Evolutionary conservation across 2,113 vertebrate genomes (phyloP), one percentile per base, ranked within the genome.

Genomic region (Neopipo cinnamomea): DNA sequence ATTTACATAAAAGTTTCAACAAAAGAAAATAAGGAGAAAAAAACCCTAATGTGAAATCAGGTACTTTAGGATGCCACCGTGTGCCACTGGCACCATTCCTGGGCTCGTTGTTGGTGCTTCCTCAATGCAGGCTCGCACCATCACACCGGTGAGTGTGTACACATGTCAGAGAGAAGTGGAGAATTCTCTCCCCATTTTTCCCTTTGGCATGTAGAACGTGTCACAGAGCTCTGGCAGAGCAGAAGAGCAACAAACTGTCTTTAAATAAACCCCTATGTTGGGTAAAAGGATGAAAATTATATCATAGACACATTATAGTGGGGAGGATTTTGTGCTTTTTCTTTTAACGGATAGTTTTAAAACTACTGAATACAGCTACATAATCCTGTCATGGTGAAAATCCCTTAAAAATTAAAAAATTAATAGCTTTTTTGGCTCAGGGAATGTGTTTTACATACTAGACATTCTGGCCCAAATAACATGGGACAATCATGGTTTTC

Each of bases 141-240:
- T 52, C 28, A 35, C 49, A 56, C 39, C 1, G 1, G 22, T 14
- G 14, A 62, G 15, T 1, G 0, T 4, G 15, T 20, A n/a, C 9
- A 31, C 0, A 0, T 31, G 12, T 20, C 42, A 47, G 21, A 67
- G 20, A 6, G 27, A 71, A 11, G 8, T 37, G 12, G 8, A 41
- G 17, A 91, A 75, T 24, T 39, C 9, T 58, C 27, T 81, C 12
- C 30, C 76, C 8, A 3, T 21, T 42, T 20, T 23, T 65, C 20
- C 10, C 18, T 58, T 80, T 39, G 46, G 31, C 11, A 28, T 10
- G 9, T 8, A 12, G 19, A 25, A 28, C 28, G 7, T 21, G 28
- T 28, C 58, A 50, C 1, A 4, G 72, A 61, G 30, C 12, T 68
- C 75, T 52, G 35, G 24, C 14, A 82, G 42, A 86, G 49, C 16